phyloP scores from a whole-genome alignment of 2,888 invertebrate genomes.

The Urechis unicinctus region DNA sequence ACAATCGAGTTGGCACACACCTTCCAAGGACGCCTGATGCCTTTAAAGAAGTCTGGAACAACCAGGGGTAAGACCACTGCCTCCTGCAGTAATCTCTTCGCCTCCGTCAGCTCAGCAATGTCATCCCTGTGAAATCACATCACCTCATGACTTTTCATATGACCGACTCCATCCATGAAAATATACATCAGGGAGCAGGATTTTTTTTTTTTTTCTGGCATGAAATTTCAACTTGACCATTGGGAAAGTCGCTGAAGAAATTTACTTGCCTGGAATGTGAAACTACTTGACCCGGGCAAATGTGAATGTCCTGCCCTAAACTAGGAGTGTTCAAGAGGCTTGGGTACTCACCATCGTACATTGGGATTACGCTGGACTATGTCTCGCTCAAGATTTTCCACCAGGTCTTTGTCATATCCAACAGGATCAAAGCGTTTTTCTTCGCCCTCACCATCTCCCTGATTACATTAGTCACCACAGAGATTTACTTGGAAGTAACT shows the following conservation, averaged over 20 bases:
- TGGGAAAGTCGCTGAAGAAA: no score
- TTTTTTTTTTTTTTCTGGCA: no score
- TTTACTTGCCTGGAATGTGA: no score
- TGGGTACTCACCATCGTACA: constrained; percentile 89
- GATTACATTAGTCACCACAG: not conserved
- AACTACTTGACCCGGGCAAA: no score
- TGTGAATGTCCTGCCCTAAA: no score
- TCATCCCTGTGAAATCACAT: constrained; percentile 39
- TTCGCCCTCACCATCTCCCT: constrained; percentile 21
- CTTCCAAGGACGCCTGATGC: constrained; percentile 92
- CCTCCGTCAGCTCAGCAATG: constrained; percentile 53
- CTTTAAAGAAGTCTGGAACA: constrained; percentile 98
- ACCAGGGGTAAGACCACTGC: constrained; percentile 95
- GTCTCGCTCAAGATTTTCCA: constrained; percentile 89
- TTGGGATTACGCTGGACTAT: constrained; percentile 96
- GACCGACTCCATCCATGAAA: no score
- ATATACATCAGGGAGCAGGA: not conserved
- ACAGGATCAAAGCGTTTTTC: constrained; percentile 76
- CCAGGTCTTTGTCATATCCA: constrained; percentile 80
- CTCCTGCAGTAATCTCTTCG: constrained; percentile 76
- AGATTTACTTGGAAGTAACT: not conserved
- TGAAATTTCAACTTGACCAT: no score
- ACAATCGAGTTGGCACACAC: constrained; percentile 49
- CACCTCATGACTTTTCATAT: not conserved
- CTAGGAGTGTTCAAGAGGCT: no score